phyloP scores from a whole-genome alignment of 23 tunicate genomes.

The Styela clava region DNA sequence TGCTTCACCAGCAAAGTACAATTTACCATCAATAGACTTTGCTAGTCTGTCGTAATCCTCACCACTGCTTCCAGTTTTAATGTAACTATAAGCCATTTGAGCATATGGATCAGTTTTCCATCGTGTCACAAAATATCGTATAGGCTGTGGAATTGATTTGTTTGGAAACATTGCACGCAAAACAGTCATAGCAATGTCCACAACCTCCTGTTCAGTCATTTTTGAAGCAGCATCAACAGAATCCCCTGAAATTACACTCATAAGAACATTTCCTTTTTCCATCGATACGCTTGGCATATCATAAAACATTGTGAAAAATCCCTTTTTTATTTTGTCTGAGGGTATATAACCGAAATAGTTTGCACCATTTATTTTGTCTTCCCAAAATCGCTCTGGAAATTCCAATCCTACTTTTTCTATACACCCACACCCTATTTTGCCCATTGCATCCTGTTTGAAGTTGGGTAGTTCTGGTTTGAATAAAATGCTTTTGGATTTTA shows the following conservation, averaged over 20 bases:
- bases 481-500: constrained; percentile 65
- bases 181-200: constrained; percentile 49
- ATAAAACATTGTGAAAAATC: constrained; percentile 75
- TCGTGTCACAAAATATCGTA: constrained; percentile 62
- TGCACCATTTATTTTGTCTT: constrained; percentile 72
- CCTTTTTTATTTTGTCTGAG: constrained; percentile 40
- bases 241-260: constrained; percentile 86
- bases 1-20: constrained; percentile 92
- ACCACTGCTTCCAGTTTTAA: constrained; percentile 66
- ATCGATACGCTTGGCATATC: constrained; percentile 55
- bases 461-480: constrained; percentile 52
- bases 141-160: constrained; percentile 54
- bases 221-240: constrained; percentile 55
- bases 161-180: constrained; percentile 60
- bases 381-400: constrained; percentile 77
- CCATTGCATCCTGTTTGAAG: constrained; percentile 45
- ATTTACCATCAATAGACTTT: constrained; percentile 31
- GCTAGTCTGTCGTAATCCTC: constrained; percentile 86
- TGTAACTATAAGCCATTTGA: constrained; percentile 85
- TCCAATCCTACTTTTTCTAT: constrained; percentile 71
- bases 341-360: constrained; percentile 89
- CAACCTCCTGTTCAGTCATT: constrained; percentile 53
- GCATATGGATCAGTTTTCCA: constrained; percentile 80
- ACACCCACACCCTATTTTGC: constrained; percentile 75
- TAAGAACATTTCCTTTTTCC: constrained; percentile 65